Base-by-base conservation (phyloP, 2,888 invertebrate species). In the Zonitis immaculata region DNA sequence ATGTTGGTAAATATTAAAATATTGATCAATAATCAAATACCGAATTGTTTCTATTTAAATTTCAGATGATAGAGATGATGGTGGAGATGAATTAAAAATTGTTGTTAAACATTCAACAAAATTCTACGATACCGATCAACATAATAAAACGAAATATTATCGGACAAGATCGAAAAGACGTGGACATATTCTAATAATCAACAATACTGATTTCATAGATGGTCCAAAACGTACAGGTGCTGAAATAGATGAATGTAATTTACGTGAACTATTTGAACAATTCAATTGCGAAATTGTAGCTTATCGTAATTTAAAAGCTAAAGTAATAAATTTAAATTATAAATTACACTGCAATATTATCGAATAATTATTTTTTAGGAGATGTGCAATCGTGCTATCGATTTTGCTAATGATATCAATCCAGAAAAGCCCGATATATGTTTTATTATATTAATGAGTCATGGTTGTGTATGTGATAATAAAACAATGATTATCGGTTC, bases 381-480 rank as follows among this genome's bases (percentile, higher is more conserved):
- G 57, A 80, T 81, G 71, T 66, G 70, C 16, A 39, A 76, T 8
- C 75, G 77, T 0, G 66, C 82, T 6, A 58, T 69, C 1, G 70
- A 76, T 4, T 77, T 87, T 61, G 68, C 77, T 39, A 66, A 61
- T 47, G 62, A 65, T 46, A 50, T 66, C 1, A 73, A 77, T 56
- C 73, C 82, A 54, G 71, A 66, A 51, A 63, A 73, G 7, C 77
- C 78, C 14, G 85, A 86, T 72, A 80, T 83, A 64, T 82, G 84
- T 71, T 81, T 86, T 66, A 75, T 86, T 58, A 81, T 83, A 64
- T 78, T 87, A 49, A 84, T 86, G 74, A 84, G 86, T 50, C 87
- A 87, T 73, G 87, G 87, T 1, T 75, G 78, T 66, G 70, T 75
- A 49, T 71, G 73, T 18, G 58, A 69, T 56, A 76, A 77, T 14